Conservation (phyloP, 2,888 invertebrate genomes). For the Heteromurus nitidus region DNA sequence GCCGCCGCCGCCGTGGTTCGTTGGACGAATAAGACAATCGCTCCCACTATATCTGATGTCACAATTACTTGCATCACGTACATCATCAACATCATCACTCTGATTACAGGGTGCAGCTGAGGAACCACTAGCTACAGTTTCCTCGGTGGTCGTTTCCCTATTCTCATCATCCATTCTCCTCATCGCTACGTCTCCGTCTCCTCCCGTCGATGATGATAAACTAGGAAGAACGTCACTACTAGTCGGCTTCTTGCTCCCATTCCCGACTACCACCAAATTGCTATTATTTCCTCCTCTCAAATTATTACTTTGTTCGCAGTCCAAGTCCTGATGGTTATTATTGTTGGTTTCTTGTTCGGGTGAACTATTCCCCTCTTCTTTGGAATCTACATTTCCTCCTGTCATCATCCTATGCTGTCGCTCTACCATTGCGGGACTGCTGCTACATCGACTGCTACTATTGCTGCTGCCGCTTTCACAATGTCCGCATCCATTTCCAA, state of each 20-base stretch:
- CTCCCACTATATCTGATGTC: slow-evolving; percentile 18
- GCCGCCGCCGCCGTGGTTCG: slow-evolving; percentile 12
- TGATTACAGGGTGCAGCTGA: slow-evolving; percentile 34
- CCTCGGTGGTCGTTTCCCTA: slow-evolving; percentile 32
- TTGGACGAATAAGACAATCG: slow-evolving; percentile 21
- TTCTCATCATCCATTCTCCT: slow-evolving; percentile 23
- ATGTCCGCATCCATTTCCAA: slow-evolving; percentile 31
- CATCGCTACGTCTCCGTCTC: slow-evolving; percentile 19
- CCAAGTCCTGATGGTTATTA: slow-evolving; percentile 30
- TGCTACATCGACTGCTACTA: slow-evolving; percentile 37
- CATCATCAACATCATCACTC: slow-evolving; percentile 33
- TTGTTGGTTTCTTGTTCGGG: slow-evolving; percentile 51
- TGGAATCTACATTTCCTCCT: slow-evolving; percentile 56
- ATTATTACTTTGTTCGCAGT: slow-evolving; percentile 37
- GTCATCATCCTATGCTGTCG: slow-evolving; percentile 27
- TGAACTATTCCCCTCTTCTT: slow-evolving; percentile 33
- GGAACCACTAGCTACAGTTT: slow-evolving; percentile 46
- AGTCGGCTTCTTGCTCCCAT: slow-evolving; percentile 4
- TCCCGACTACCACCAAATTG: slow-evolving; percentile 46
- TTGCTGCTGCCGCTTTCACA: slow-evolving; percentile 10
- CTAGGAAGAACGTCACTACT: slow-evolving; percentile 17
- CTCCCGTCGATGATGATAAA: slow-evolving; percentile 31
- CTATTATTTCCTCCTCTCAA: slow-evolving; percentile 57
- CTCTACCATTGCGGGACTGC: slow-evolving; percentile 46
- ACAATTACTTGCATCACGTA: slow-evolving; percentile 8